These are phyloP conservation scores for Scaptomyza cyrtandrae DNA, from an alignment of 2,888 invertebrate genomes.

Conservation along the genomic window DNA sequence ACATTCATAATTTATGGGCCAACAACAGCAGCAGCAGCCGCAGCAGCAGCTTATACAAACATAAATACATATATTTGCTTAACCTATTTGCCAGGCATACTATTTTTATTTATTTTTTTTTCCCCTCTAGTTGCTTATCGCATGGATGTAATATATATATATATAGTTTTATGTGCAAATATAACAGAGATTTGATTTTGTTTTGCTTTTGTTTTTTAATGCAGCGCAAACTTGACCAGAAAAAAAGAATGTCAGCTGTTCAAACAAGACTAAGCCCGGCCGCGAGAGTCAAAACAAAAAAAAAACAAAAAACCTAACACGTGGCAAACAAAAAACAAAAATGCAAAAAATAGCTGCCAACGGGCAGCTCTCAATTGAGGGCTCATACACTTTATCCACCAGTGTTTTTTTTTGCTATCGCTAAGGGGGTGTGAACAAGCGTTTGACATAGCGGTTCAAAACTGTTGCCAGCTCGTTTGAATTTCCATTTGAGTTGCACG, in stretches of 20 bases:
- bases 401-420: slow-evolving; percentile 6
- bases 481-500: slow-evolving; percentile 64
- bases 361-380: slow-evolving; percentile 15
- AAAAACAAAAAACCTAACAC: background rate
- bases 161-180: slow-evolving; percentile 11
- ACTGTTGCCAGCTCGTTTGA: slow-evolving; percentile 63
- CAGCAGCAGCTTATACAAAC: background rate
- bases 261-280: slow-evolving; percentile 62
- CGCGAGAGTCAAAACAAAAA: slow-evolving; percentile 12
- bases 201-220: slow-evolving; percentile 11
- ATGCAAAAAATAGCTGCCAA: slow-evolving; percentile 14
- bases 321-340: background rate
- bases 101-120: slow-evolving; percentile 9
- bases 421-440: slow-evolving; percentile 12
- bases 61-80: slow-evolving; percentile 42
- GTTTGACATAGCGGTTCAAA: slow-evolving; percentile 67
- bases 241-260: slow-evolving; percentile 62
- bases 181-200: slow-evolving; percentile 35
- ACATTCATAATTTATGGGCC: slow-evolving; percentile 65
- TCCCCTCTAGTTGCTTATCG: slow-evolving; percentile 26
- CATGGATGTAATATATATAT: slow-evolving; percentile 15
- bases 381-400: slow-evolving; percentile 2
- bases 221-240: slow-evolving; percentile 66
- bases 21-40: slow-evolving; percentile 10
- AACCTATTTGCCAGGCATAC: slow-evolving; percentile 42